Evolutionary conservation across 1,140 invertebrate species (phyloP).

Genomic region (Danaus melanippus): DNA sequence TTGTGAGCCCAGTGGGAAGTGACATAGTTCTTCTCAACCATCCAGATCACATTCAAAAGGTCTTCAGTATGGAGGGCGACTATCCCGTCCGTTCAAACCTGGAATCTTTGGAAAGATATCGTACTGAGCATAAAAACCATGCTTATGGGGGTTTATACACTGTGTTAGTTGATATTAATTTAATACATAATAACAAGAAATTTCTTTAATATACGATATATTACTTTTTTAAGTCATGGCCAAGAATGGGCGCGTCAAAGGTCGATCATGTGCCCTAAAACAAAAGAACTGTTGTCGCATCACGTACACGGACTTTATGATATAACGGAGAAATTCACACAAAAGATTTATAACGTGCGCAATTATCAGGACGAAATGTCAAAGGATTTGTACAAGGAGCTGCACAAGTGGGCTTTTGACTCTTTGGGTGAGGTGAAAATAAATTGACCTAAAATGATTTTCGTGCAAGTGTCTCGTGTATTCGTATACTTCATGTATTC

Average conservation of each 20-base stretch:
- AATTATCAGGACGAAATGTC: conserved; percentile 77
- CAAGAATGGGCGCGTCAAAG: conserved; percentile 74
- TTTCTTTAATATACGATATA: conserved; percentile 2
- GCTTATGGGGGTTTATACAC: conserved; percentile 72
- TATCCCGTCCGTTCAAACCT: conserved; percentile 74
- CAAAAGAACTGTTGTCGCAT: conserved; percentile 53
- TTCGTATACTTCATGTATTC: background rate
- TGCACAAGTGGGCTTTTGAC: conserved; percentile 79
- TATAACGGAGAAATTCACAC: conserved; percentile 62
- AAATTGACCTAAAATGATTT: background rate
- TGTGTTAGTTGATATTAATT: conserved; percentile 60
- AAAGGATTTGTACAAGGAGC: conserved; percentile 72
- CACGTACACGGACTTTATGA: conserved; percentile 42
- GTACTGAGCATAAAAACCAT: conserved; percentile 71
- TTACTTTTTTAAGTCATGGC: conserved; percentile 57
- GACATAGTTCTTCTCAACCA: conserved; percentile 75
- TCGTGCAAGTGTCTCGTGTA: background rate
- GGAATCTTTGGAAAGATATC: conserved; percentile 76
- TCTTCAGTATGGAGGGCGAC: conserved; percentile 74
- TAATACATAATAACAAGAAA: conserved; percentile 6
- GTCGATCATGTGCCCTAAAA: conserved; percentile 61
- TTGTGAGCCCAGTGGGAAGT: conserved; percentile 74
- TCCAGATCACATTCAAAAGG: conserved; percentile 75
- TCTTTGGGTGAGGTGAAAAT: conserved; percentile 70
- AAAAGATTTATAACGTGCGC: conserved; percentile 54